These are phyloP conservation scores for Pachyuromys duprasi DNA, from an alignment of 2,797 vertebrate genomes.

Conservation along the genomic window DNA sequence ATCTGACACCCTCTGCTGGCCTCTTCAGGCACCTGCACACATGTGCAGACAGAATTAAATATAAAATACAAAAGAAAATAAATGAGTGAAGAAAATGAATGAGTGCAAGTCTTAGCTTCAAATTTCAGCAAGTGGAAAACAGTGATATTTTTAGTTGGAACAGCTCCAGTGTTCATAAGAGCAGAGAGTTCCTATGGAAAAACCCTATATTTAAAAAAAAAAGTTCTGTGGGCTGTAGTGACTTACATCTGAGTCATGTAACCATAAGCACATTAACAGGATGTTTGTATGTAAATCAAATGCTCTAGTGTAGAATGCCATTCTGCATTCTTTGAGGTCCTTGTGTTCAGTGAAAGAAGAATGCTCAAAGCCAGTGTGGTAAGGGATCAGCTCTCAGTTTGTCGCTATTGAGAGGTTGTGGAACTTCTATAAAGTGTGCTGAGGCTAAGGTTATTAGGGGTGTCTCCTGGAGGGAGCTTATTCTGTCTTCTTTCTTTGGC, in stretches of 20 bases:
- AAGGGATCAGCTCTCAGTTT: neutral
- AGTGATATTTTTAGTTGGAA: neutral
- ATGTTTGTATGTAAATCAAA: neutral
- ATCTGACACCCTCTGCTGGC: neutral
- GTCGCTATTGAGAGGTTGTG: neutral
- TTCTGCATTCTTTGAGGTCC: neutral
- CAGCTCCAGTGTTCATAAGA: neutral
- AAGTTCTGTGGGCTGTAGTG: neutral
- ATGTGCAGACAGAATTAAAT: neutral
- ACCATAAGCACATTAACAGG: neutral
- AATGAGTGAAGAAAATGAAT: neutral
- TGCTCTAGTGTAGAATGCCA: neutral
- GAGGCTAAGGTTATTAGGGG: neutral
- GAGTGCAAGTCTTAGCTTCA: neutral
- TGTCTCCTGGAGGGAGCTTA: neutral
- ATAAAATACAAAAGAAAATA: neutral
- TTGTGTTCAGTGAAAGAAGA: neutral
- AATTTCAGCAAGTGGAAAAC: neutral
- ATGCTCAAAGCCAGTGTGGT: neutral
- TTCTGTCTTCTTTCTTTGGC: neutral
- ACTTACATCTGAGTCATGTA: neutral
- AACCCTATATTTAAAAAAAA: neutral
- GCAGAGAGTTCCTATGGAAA: neutral
- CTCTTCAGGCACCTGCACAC: neutral
- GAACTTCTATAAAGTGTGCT: neutral